Percentiles rank a stretch among this genome's conserved stretches.
Conservation (phyloP, 2,888 invertebrate species). For the Adela reaumurella region DNA sequence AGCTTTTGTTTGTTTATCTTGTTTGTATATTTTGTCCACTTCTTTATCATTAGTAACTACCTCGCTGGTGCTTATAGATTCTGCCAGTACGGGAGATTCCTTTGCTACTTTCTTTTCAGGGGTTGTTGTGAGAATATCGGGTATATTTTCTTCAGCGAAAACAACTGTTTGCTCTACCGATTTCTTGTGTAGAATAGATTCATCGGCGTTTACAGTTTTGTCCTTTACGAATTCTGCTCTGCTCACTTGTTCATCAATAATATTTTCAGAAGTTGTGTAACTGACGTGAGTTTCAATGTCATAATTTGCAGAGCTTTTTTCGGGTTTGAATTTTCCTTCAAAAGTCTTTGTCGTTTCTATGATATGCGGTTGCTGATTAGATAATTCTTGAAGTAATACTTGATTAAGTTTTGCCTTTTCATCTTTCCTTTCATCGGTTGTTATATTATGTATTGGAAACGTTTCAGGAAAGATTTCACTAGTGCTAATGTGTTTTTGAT, state of each 20-base stretch:
- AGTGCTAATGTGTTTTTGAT: slow-evolving; percentile 13
- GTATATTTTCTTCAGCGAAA: slow-evolving; percentile 23
- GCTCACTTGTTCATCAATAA: too few species aligned
- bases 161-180: slow-evolving; percentile 29
- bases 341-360: slow-evolving; percentile 23
- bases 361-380: slow-evolving; percentile 22
- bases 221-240: too few species aligned
- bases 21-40: slow-evolving; percentile 9
- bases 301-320: slow-evolving; percentile 16
- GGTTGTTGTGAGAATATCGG: slow-evolving; percentile 12
- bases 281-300: slow-evolving; percentile 26
- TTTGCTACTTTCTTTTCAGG: slow-evolving; percentile 17
- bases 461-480: slow-evolving; percentile 18
- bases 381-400: slow-evolving; percentile 20
- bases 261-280: slow-evolving; percentile 25
- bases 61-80: slow-evolving; percentile 24
- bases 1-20: slow-evolving; percentile 24
- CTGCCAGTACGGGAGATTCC: slow-evolving; percentile 21
- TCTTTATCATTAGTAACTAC: slow-evolving; percentile 29
- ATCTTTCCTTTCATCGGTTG: slow-evolving; percentile 19
- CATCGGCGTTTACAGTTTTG: too few species aligned
- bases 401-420: slow-evolving; percentile 23
- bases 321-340: slow-evolving; percentile 14
- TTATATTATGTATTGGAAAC: slow-evolving; percentile 12
- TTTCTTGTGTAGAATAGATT: slow-evolving; percentile 18